phyloP scores from a whole-genome alignment of 2,797 vertebrate genomes.

The Sebastes ruberrimus region DNA sequence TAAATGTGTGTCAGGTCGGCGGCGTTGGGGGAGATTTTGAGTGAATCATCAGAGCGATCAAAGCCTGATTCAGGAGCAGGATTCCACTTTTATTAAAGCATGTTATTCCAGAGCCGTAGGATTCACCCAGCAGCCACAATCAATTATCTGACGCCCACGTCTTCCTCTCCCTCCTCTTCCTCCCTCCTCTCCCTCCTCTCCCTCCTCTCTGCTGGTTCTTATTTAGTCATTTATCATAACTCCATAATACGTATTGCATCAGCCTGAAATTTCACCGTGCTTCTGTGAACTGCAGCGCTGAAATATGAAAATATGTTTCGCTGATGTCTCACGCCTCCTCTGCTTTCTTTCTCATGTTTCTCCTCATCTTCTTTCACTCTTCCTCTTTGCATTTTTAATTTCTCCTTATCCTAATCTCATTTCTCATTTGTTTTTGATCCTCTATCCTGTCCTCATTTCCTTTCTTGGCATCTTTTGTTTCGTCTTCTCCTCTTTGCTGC shows the following conservation, averaged over 20 bases:
- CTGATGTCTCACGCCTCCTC: background rate
- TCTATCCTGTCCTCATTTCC: background rate
- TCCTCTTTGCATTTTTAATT: background rate
- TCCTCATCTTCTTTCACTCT: background rate
- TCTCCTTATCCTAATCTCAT: background rate
- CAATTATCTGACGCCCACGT: constrained; percentile 36
- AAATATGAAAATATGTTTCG: constrained; percentile 20
- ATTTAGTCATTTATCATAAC: constrained; percentile 38
- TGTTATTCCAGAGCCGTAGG: constrained; percentile 41
- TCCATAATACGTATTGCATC: constrained; percentile 35
- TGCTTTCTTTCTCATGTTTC: background rate
- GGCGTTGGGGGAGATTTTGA: background rate
- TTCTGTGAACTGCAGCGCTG: background rate
- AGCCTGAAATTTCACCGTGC: constrained; percentile 26
- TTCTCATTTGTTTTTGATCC: background rate
- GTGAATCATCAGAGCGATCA: constrained; percentile 38
- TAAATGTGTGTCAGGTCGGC: constrained; percentile 40
- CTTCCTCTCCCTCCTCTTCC: background rate
- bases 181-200: background rate
- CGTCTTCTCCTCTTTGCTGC: background rate
- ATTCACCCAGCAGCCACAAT: constrained; percentile 41
- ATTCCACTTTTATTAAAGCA: constrained; percentile 32
- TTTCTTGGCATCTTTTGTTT: background rate
- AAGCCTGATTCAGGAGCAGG: constrained; percentile 36
- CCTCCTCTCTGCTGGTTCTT: constrained; percentile 13